Evolutionary conservation across 2,888 invertebrate genomes (phyloP).

Genomic region (Meteorus colon): DNA sequence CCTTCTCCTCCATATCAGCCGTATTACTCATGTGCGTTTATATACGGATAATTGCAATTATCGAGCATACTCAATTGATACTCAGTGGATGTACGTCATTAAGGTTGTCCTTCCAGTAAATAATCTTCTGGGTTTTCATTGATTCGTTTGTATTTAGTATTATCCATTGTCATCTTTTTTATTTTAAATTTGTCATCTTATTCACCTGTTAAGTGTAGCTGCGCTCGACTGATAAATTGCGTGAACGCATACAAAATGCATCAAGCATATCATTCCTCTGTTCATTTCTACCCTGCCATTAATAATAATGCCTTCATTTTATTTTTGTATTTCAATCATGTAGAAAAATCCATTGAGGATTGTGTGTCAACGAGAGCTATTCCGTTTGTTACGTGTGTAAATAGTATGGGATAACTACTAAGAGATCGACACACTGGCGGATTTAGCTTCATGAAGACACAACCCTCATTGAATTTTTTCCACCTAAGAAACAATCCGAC

Average conservation of each 20-base stretch:
- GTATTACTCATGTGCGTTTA: not conserved
- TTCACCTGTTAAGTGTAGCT: slow-evolving; percentile 55
- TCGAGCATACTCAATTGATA: not conserved
- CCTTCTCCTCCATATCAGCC: not conserved
- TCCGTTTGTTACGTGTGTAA: slow-evolving; percentile 18
- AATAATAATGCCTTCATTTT: slow-evolving; percentile 9
- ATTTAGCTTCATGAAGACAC: slow-evolving; percentile 27
- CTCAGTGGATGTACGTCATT: slow-evolving; percentile 1
- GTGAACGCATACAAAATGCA: slow-evolving; percentile 22
- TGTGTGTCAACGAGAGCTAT: slow-evolving; percentile 25
- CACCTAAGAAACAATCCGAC: slow-evolving; percentile 40
- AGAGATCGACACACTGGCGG: slow-evolving; percentile 45
- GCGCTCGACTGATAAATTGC: slow-evolving; percentile 37
- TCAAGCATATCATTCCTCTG: not conserved
- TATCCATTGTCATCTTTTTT: not conserved
- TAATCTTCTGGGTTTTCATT: not conserved
- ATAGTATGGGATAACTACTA: slow-evolving; percentile 45
- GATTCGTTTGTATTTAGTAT: slow-evolving; percentile 18
- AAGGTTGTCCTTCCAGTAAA: not conserved
- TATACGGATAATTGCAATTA: not conserved
- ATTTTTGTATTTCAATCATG: not conserved
- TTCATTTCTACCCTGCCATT: not conserved
- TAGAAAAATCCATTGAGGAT: slow-evolving; percentile 26
- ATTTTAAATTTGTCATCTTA: not conserved
- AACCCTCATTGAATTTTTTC: slow-evolving; percentile 45